Conservation (phyloP, 1,140 invertebrate species). For the Dreissena polymorpha region DNA sequence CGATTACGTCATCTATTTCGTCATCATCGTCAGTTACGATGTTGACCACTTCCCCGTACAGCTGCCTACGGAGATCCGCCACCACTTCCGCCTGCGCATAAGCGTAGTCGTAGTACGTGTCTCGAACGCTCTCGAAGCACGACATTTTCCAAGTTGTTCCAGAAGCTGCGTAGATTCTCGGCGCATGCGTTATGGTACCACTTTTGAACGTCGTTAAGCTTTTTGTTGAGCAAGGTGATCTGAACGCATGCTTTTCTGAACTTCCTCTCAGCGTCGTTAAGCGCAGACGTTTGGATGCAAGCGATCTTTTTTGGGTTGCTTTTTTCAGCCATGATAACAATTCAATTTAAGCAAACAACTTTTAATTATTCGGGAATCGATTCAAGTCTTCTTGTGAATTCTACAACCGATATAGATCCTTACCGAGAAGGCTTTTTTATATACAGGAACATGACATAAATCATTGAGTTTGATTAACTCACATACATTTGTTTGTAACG, state of each 20-base stretch:
- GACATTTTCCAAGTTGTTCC: conserved; percentile 53
- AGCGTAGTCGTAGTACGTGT: conserved; percentile 54
- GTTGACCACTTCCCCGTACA: conserved; percentile 23
- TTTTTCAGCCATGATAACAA: no score
- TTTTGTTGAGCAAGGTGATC: conserved; percentile 17
- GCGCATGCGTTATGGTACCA: conserved; percentile 34
- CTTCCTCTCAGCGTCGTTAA: conserved; percentile 18
- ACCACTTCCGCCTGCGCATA: conserved; percentile 41
- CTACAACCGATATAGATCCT: no score
- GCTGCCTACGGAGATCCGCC: conserved; percentile 16
- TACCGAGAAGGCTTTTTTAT: no score
- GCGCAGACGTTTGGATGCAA: neutral
- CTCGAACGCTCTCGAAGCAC: conserved; percentile 39
- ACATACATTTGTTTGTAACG: no score
- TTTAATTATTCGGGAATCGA: no score
- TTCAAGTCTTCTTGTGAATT: no score
- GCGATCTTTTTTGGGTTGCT: neutral
- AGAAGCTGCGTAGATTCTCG: conserved; percentile 31
- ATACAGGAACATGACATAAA: no score
- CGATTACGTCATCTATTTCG: neutral
- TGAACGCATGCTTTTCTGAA: conserved; percentile 31
- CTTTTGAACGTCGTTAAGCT: conserved; percentile 30
- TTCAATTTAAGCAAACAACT: no score
- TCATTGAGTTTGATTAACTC: no score
- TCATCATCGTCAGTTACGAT: conserved; percentile 21